Conservation (phyloP, 2,797 vertebrate genomes). For the Champsocephalus esox region DNA sequence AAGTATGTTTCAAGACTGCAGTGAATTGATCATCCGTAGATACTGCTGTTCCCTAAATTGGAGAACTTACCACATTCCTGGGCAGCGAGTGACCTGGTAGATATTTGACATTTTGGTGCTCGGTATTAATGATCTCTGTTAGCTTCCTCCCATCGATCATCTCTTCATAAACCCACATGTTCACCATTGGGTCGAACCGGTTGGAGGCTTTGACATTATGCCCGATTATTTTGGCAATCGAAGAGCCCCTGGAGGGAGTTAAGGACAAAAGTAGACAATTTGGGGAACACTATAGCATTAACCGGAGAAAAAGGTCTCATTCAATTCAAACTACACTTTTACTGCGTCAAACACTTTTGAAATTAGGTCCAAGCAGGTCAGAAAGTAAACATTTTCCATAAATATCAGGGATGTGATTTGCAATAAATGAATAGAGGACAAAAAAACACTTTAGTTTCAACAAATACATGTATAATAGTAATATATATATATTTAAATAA, state of each 20-base stretch:
- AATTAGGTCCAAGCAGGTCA: not conserved
- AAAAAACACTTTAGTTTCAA: no score
- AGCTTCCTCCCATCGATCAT: conserved; percentile 84
- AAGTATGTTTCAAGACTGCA: not conserved
- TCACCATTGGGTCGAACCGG: conserved; percentile 85
- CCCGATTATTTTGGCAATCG: conserved; percentile 88
- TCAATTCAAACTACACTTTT: not conserved
- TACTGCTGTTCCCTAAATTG: no score
- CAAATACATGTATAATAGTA: no score
- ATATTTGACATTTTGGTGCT: conserved; percentile 89
- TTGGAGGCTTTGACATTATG: conserved; percentile 85
- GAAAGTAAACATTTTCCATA: not conserved
- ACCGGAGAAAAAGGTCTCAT: not conserved
- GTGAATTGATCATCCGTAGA: not conserved
- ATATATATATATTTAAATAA: no score
- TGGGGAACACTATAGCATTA: not conserved
- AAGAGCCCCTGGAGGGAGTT: conserved; percentile 82
- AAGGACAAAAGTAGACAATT: not conserved
- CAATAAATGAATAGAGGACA: no score
- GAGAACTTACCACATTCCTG: conserved; percentile 83
- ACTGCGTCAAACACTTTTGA: not conserved
- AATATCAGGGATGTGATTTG: not conserved
- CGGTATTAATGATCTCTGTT: conserved; percentile 87
- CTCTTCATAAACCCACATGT: conserved; percentile 91
- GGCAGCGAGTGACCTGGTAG: conserved; percentile 88